Base-by-base conservation (phyloP, 2,113 vertebrate species). In the Nerophis ophidion region DNA sequence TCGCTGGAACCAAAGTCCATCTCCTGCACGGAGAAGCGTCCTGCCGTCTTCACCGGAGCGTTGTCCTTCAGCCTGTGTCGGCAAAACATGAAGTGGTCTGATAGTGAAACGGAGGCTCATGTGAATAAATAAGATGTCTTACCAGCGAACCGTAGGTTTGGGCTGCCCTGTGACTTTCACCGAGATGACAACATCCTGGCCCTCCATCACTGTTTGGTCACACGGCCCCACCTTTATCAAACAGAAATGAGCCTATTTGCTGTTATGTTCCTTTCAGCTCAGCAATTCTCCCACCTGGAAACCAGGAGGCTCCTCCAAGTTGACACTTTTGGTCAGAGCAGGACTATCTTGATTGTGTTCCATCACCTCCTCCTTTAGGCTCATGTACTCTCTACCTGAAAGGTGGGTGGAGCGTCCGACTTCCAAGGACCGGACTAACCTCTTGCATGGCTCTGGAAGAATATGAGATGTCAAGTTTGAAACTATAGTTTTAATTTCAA, bases 81-180 rank as follows among this genome's bases (percentile, higher is more conserved):
- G 49, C 5, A 49, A 1, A 74, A 46, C 40, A 34, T 4, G 19
- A 36, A 5, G 34, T 35, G 33, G 57, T 48, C 45, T 16, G 26
- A n/a, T 10, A 10, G 34, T 35, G 15, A 5, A 47, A 59, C 14
- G 4, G 42, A 47, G 9, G n/a, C 47, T 8, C 5, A 54, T 9
- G 7, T 38, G n/a, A n/a, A n/a, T n/a, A 50, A 5, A 7, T 8
- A 12, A 51, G 6, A 7, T 16, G 19, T 88, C 93, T 90, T 68
- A 98, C 95, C 95, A 98, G 81, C 91, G 91, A 66, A 96, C 90
- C 74, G 91, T 90, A 1, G 95, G 94, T 65, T 91, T 93, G 59
- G 94, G 94, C 44, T 93, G 91, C 1, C 94, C 94, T 45, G 70
- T 82, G 40, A 94, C 90, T 0, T 89, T 88, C 16, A 91, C 91